Evolutionary conservation across 2,113 vertebrate genomes (phyloP).

Genomic region (Acanthisitta chloris): DNA sequence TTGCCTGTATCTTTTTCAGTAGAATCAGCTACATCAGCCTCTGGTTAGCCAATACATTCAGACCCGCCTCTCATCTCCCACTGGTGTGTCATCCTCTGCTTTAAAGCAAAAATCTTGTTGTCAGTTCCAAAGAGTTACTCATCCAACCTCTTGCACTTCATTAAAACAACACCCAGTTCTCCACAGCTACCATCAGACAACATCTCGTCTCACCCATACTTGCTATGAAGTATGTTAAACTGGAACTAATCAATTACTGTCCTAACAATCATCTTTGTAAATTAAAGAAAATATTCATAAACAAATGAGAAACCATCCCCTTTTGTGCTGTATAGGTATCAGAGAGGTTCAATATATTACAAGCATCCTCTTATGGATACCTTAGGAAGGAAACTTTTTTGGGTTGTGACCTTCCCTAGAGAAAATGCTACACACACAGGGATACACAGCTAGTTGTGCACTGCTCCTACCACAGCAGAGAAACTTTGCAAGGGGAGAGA

Average conservation of each 20-base stretch:
- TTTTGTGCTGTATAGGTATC: neutral
- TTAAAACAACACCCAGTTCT: neutral
- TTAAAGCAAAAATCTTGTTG: neutral
- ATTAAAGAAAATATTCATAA: neutral
- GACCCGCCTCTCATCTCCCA: neutral
- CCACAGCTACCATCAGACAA: neutral
- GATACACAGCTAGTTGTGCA: neutral
- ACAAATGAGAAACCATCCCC: rapidly evolving
- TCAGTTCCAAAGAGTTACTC: neutral
- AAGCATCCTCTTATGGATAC: neutral
- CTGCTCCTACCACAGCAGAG: neutral
- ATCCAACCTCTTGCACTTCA: neutral
- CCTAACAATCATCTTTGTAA: neutral
- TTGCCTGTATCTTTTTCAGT: neutral
- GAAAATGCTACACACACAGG: neutral
- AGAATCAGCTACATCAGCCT: neutral
- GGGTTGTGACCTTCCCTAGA: neutral
- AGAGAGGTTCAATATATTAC: neutral
- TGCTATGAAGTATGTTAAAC: neutral
- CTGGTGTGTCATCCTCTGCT: rapidly evolving
- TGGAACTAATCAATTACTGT: neutral
- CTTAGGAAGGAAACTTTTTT: neutral
- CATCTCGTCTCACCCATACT: neutral
- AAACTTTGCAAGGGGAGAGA: neutral
- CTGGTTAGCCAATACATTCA: neutral